Evolutionary conservation across 2,113 vertebrate species (phyloP).

Genomic region (Otus sunia): DNA sequence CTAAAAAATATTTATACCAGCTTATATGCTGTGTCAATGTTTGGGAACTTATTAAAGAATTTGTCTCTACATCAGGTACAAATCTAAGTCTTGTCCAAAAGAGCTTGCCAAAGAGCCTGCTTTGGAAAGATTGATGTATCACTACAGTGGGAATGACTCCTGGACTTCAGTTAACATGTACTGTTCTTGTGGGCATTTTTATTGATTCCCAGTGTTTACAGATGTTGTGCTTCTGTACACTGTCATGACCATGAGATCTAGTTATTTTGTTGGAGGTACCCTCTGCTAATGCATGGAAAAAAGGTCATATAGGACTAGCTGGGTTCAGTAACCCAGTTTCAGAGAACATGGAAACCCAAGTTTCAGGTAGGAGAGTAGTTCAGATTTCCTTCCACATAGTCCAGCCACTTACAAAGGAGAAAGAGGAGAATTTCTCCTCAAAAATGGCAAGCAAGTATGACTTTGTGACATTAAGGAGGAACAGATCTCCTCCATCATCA

Average conservation of each 20-base stretch:
- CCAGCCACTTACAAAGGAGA: neutral
- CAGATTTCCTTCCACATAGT: neutral
- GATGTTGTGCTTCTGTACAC: neutral
- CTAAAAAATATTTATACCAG: neutral
- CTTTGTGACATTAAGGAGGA: neutral
- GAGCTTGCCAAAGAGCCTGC: neutral
- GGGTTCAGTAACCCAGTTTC: neutral
- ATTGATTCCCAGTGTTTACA: neutral
- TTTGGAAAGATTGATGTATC: neutral
- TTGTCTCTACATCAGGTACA: neutral
- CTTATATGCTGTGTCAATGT: neutral
- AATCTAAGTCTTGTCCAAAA: neutral
- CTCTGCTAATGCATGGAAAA: neutral
- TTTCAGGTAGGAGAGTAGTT: neutral
- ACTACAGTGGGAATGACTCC: neutral
- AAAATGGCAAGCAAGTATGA: neutral
- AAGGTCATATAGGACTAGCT: neutral
- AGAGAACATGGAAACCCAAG: neutral
- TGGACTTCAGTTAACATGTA: accelerated
- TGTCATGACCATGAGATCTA: neutral
- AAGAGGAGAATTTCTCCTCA: neutral
- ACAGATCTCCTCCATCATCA: neutral
- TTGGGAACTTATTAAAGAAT: neutral
- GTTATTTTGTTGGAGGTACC: neutral
- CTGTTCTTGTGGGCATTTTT: neutral